A percentile compares a stretch with the other conserved stretches of the same genome.
phyloP scores from a whole-genome alignment of 2,113 vertebrate genomes.

The Cynopterus brachyotis region DNA sequence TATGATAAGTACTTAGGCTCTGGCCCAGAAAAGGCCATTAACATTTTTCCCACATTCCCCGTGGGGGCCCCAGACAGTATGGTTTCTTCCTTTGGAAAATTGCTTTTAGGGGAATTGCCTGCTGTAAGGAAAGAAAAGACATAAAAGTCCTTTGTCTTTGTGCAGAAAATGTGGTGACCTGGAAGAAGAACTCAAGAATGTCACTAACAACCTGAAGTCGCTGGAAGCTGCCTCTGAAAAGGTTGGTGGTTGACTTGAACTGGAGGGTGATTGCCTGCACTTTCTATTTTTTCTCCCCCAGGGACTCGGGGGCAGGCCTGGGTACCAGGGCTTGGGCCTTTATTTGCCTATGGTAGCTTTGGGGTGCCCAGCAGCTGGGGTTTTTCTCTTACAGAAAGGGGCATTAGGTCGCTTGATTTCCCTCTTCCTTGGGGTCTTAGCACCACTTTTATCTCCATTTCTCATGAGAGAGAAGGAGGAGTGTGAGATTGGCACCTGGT shows the following conservation, averaged over 20 bases:
- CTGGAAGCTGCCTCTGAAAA: conserved; percentile 98
- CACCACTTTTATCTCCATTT: not conserved
- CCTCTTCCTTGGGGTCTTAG: not conserved
- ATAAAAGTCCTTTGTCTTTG: not conserved
- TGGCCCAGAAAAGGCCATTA: not conserved
- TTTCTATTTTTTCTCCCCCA: not conserved
- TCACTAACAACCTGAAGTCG: conserved; percentile 98
- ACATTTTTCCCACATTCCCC: conserved; percentile 35
- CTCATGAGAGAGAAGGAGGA: not conserved
- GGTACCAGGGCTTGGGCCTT: not conserved
- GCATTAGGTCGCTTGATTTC: not conserved
- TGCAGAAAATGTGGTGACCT: conserved; percentile 94
- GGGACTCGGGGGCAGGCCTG: accelerated
- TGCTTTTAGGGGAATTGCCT: not conserved
- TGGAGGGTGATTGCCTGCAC: not conserved
- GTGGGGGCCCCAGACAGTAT: not conserved
- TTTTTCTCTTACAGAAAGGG: not conserved
- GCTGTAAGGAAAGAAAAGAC: not conserved
- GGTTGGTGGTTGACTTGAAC: conserved; percentile 79
- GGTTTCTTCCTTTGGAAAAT: not conserved
- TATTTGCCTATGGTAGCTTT: no score
- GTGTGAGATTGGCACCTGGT: not conserved
- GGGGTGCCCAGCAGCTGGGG: not conserved
- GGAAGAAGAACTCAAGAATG: conserved; percentile 97
- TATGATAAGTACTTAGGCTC: not conserved